These are phyloP conservation scores for Diplodus puntazzo DNA, from an alignment of 2,797 vertebrate genomes.

Conservation along the genomic window DNA sequence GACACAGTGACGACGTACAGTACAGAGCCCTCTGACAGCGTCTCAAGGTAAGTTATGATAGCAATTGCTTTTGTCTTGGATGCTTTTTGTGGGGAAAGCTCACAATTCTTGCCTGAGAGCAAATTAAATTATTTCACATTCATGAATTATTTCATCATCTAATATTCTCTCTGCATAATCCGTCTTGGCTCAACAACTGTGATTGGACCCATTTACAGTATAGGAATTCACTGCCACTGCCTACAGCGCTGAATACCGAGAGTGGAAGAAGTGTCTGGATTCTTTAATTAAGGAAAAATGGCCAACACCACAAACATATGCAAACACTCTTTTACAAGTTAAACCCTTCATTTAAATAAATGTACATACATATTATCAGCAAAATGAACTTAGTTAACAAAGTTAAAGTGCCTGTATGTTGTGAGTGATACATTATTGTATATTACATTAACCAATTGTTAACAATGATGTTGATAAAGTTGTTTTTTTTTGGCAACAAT, in stretches of 20 bases:
- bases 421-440: background rate
- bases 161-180: slow-evolving; percentile 53
- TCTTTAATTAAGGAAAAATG: slow-evolving; percentile 4
- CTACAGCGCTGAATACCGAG: slow-evolving; percentile 8
- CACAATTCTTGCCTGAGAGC: slow-evolving; percentile 34
- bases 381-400: background rate
- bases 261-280: slow-evolving; percentile 2
- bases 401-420: background rate
- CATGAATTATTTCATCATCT: slow-evolving; percentile 65
- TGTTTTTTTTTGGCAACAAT: too few relatives aligned
- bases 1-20: slow-evolving; percentile 7
- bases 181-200: slow-evolving; percentile 28
- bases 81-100: slow-evolving; percentile 46
- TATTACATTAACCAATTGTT: background rate
- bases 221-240: slow-evolving; percentile 25
- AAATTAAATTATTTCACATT: slow-evolving; percentile 63
- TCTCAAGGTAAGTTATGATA: slow-evolving; percentile 11
- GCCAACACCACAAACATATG: background rate
- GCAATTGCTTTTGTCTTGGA: slow-evolving; percentile 7
- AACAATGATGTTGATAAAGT: background rate
- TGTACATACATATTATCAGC: background rate
- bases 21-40: background rate
- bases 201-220: slow-evolving; percentile 49
- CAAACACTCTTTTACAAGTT: too few relatives aligned
- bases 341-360: background rate